Evolutionary conservation across 2,888 invertebrate species (phyloP), one percentile per base, ranked within the genome.

Genomic region (Xestia rhomboidea): DNA sequence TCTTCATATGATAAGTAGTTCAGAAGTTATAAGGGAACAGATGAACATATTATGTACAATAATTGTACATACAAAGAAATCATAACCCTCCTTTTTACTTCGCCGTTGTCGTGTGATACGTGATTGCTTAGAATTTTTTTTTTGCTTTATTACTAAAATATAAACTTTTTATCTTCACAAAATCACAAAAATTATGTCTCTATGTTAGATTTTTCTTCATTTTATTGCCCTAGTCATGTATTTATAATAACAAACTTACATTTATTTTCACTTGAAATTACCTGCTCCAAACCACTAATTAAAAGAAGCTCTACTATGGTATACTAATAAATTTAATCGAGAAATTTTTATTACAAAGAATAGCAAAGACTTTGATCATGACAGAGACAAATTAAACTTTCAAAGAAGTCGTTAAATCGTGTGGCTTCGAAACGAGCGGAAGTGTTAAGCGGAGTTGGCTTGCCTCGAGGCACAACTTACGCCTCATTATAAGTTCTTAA

Each of bases 301-400:
- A 79, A 21, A 5, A 1, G 2, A 34, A 63, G 13, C 34, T 30
- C 68, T 27, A 68, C 13, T n/a, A 64, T 27, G 54, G 34, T 38
- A 54, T 66, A 66, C 49, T 73, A 77, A 87, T 81, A 77, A 83
- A 81, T 77, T 76, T 71, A 76, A 76, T 66, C 38, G 60, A 64
- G 68, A 85, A 60, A 78, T 77, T 81, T 85, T 78, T 79, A 74
- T 77, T 74, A 27, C 62, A 64, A 79, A 77, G 70, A 76, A 81
- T 71, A 81, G 76, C 68, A 80, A 87, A 79, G 68, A 80, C 82
- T 76, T 85, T 87, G 82, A 87, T 88, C 85, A 83, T 76, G 85
- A 88, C 88, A 86, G 84, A 88, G 89, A 89, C 86, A 90, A 90
- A 90, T 89, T 87, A 87, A 90, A 90, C 84, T 89, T 88, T 60